Conservation (phyloP, 2,888 invertebrate species). For the Platynereis dumerilii region DNA sequence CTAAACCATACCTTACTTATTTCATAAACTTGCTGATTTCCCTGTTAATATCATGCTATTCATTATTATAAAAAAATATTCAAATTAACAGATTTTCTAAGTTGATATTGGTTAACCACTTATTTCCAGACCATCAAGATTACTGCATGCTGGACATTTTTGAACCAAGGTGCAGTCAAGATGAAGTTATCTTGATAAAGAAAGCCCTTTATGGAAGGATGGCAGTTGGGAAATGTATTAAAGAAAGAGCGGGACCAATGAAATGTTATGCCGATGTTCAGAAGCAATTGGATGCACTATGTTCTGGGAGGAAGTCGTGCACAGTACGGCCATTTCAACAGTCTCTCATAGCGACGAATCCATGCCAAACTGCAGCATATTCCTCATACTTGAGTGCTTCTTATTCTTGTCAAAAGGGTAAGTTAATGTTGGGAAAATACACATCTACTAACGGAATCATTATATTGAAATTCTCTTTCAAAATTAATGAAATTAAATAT, state of each 20-base stretch:
- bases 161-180: constrained; percentile 4
- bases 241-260: constrained; percentile 10
- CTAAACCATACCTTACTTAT: too few relatives aligned
- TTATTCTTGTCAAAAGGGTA: constrained; percentile 17
- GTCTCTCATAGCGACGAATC: background rate
- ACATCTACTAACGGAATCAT: too few relatives aligned
- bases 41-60: too few relatives aligned
- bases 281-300: constrained; percentile 7
- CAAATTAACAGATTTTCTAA: too few relatives aligned
- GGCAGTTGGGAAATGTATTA: constrained; percentile 9
- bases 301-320: constrained; percentile 14
- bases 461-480: too few relatives aligned
- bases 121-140: too few relatives aligned
- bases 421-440: too few relatives aligned
- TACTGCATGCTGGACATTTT: constrained; percentile 10
- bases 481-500: too few relatives aligned
- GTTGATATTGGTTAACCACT: too few relatives aligned
- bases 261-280: constrained; percentile 16
- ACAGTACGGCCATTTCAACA: constrained; percentile 1
- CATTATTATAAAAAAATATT: too few relatives aligned
- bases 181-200: constrained; percentile 19
- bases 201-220: constrained; percentile 10
- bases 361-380: constrained; percentile 10
- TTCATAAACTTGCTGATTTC: too few relatives aligned
- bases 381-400: constrained; percentile 13